Base-by-base conservation (phyloP, 2,888 invertebrate species). In the Monopis laevigella region DNA sequence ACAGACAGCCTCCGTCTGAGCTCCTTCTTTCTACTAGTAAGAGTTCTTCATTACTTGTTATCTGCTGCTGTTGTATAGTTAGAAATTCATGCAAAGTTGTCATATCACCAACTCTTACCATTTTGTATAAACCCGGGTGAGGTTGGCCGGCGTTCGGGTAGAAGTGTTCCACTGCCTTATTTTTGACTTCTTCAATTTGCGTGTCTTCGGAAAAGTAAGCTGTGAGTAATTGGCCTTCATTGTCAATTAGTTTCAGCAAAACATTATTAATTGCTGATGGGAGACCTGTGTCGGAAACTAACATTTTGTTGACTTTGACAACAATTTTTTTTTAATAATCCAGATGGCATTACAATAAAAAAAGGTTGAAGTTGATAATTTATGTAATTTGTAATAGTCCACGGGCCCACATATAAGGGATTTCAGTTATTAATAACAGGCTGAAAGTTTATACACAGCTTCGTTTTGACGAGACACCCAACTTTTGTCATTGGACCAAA, bases 161-260 rank as follows among this genome's bases (percentile, higher is more conserved):
- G 52, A 80, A 80, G 55, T 46, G 70, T 11, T 72, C 69, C 6
- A 75, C 55, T 0, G 75, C 68, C 0, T 68, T 55, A 28, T 68
- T 72, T 40, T 78, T 78, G 0, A 80, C 62, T 44, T 78, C 73
- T 40, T 80, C 80, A 2, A 80, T 60, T 0, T 75, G 55, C 0
- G 74, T 71, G 8, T 78, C 72, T 47, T 71, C 74, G 0, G 65
- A 11, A 43, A 75, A 77, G 43, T 61, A 65, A 0, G 67, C 60
- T 0, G 62, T 56, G 43, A 68, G 74, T 0, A 67, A 64, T 17
- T 62, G 63, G 0, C 80, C 78, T 16, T 78, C 77, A 0, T 77
- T 72, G 27, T 77, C 68, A 8, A 80, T 62, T 4, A 80, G 55
- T 51, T 72, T 78, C 10, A 80, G 48, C 0, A 71, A 47, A 6